Base-by-base conservation (phyloP, 2,113 vertebrate genomes). In the Alosa alosa region DNA sequence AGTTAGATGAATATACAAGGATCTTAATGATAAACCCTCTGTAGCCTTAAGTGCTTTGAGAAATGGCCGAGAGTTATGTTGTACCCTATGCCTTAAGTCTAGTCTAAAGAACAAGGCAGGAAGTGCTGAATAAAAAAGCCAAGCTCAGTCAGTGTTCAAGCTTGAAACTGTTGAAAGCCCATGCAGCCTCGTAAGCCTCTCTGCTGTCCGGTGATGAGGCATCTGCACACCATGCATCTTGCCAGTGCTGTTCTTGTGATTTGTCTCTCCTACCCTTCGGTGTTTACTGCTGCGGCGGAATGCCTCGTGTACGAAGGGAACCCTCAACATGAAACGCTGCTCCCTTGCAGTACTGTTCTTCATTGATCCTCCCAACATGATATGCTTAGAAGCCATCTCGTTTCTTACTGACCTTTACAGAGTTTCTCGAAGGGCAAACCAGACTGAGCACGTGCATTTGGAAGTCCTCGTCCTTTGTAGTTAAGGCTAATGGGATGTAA, bases 381-480 rank as follows among this genome's bases (percentile, higher is more conserved):
- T 60, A 6, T 20, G 18, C 55, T 60, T 18, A 60, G 55, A 60
- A 22, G 55, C 52, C 52, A 60, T 22, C 25, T 7, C 22, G 20
- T 83, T 64, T 52, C 22, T 60, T 81, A 83, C 72, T 55, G 57
- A 86, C 87, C 78, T 84, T 82, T 7, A 22, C 13, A 47, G 50
- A 18, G 78, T 44, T 64, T 84, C 22, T 78, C 81, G 44, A 85
- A 82, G 83, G 86, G 68, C 78, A 46, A 85, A 52, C 39, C 6
- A 55, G 17, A 46, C 8, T 9, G 57, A 31, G 4, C 45, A 81
- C 39, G 57, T 44, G 18, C 60, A 50, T 45, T 18, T 52, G n/a
- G n/a, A 87, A 84, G 20, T 57, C 81, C 57, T 85, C 41, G 18
- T 57, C 15, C 57, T 87, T 85, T 52, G 88, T 83, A 83, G 84